Conservation (phyloP, 2,888 invertebrate species). For the Netelia melanura region DNA sequence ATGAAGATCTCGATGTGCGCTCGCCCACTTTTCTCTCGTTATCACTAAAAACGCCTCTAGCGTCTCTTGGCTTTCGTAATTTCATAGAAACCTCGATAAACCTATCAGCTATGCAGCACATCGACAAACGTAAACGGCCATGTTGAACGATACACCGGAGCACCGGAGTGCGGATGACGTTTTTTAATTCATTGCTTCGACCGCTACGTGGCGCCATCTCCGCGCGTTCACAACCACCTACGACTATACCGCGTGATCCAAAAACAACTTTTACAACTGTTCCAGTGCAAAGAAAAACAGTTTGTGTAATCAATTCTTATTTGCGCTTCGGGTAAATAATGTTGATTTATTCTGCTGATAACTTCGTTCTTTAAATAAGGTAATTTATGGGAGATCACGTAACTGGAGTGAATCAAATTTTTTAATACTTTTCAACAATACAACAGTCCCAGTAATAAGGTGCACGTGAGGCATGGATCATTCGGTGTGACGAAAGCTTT, state of each 20-base stretch:
- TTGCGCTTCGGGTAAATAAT: too few relatives aligned
- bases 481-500: constrained; percentile 34
- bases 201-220: constrained; percentile 44
- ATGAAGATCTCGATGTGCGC: constrained; percentile 29
- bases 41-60: constrained; percentile 24
- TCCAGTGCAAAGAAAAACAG: too few relatives aligned
- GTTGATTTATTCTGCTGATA: too few relatives aligned
- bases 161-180: constrained; percentile 67
- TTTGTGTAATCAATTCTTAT: too few relatives aligned
- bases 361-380: too few relatives aligned
- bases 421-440: too few relatives aligned
- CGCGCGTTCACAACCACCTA: constrained; percentile 19
- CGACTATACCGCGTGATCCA: constrained; percentile 9
- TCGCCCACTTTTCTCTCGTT: constrained; percentile 15
- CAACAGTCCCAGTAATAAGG: background rate
- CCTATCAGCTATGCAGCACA: constrained; percentile 52
- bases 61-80: constrained; percentile 55
- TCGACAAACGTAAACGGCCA: constrained; percentile 66
- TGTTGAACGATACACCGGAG: constrained; percentile 60
- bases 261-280: constrained; percentile 12
- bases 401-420: too few relatives aligned
- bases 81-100: constrained; percentile 58
- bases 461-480: background rate
- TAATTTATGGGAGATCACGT: too few relatives aligned
- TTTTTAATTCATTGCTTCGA: constrained; percentile 49